Evolutionary conservation across 2,888 invertebrate species (phyloP).

Genomic region (Aleiodes leptofemur): DNA sequence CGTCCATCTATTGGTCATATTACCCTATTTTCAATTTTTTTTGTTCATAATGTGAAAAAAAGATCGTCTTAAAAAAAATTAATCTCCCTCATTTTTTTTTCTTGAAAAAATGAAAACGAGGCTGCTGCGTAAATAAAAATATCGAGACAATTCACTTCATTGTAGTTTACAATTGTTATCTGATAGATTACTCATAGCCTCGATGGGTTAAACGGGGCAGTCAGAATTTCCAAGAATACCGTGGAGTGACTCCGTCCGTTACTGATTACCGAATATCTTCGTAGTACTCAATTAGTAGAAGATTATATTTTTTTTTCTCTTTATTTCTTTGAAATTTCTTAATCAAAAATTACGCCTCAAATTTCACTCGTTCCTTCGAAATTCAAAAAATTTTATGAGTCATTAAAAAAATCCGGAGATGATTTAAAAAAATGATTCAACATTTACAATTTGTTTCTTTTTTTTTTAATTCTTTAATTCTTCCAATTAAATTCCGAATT

Average conservation of each 20-base stretch:
- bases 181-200: constrained; percentile 35
- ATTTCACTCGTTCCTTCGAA: no score
- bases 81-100: constrained; percentile 4
- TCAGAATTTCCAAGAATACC: constrained; percentile 38
- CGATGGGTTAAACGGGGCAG: not conserved
- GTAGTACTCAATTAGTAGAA: constrained; percentile 10
- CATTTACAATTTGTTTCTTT: not conserved
- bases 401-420: no score
- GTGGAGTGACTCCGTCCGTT: constrained; percentile 34
- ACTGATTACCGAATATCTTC: constrained; percentile 43
- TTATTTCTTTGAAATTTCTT: not conserved
- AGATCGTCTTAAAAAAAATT: not conserved
- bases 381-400: no score
- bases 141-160: constrained; percentile 45
- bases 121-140: constrained; percentile 38
- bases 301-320: not conserved
- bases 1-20: no score
- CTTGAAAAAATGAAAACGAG: constrained; percentile 21
- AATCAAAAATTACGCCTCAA: not conserved
- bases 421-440: no score
- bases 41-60: not conserved
- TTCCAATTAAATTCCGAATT: not conserved
- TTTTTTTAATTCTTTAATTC: not conserved
- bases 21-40: not conserved
- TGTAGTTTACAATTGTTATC: constrained; percentile 34